Base-by-base conservation (phyloP, 2,888 invertebrate genomes). In the Sinotaia quadrata region DNA sequence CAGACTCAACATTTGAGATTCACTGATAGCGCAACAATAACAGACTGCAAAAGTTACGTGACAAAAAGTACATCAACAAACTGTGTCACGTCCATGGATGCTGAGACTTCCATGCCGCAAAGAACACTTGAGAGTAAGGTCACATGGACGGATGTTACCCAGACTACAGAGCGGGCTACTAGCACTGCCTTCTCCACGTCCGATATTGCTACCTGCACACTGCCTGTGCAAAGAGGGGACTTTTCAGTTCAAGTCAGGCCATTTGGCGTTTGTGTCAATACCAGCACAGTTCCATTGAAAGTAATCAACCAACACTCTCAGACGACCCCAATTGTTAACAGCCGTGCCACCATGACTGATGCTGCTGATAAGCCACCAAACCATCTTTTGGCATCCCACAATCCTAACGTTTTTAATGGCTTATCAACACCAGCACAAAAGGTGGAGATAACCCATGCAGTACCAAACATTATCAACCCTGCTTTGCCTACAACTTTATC, bases 151-250 rank as follows among this genome's bases (percentile, higher is more conserved):
- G 83, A 83, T 21, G 37, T 63, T 4, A 59, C 77, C n/a, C 67
- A 75, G 24, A 83, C 83, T 1, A 76, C 81, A 18, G 83, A 83
- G 47, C 73, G 83, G 51, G 78, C 82, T 29, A 76, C 78, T 10
- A 74, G 74, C 57, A 82, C 81, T 4, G 74, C 77, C 4, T 54
- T 60, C 21, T 71, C 70, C 31, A 77, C 73, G 7, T 70, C 61
- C 2, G 80, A 82, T 60, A 68, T 71, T 0, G 71, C 71, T 10
- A 79, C 80, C 2, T 78, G 78, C 47, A 80, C 81, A 12, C 51
- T 68, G 21, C 54, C 69, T 7, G 74, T 77, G 18, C 67, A 69
- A 2, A 66, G 74, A 15, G 75, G 74, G 57, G 80, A 81, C 52
- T 75, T 77, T 49, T 76, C 75, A 3, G 57, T 74, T 33, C 73